Evolutionary conservation across 2,888 invertebrate species (phyloP).

Genomic region (Microdon myrmicae): DNA sequence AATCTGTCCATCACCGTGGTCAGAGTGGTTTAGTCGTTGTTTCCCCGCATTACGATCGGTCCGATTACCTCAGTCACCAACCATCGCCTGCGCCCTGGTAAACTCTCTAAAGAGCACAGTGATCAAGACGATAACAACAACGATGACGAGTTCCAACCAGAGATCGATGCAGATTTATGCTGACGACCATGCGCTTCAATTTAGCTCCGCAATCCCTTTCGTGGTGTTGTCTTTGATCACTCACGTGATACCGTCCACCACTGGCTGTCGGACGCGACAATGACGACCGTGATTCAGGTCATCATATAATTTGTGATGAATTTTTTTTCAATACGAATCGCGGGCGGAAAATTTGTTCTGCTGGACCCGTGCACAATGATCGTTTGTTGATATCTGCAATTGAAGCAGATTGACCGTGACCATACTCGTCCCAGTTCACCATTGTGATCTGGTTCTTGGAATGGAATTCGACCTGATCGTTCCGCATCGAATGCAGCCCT

Average conservation of each 20-base stretch:
- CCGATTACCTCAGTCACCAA: too few species aligned
- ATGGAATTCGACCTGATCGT: constrained; percentile 24
- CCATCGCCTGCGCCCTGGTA: too few species aligned
- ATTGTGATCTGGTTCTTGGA: constrained; percentile 28
- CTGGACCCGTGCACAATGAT: constrained; percentile 43
- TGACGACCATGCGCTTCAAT: constrained; percentile 39
- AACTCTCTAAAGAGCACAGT: too few species aligned
- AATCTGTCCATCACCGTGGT: too few species aligned
- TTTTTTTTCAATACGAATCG: constrained; percentile 46
- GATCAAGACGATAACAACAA: constrained; percentile 2
- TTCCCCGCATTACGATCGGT: too few species aligned
- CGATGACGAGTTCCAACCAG: constrained; percentile 9
- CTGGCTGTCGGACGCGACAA: constrained; percentile 16
- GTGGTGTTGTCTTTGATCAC: constrained; percentile 29
- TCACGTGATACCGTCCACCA: constrained; percentile 33
- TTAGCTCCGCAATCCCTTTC: constrained; percentile 28
- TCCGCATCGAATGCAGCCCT: constrained; percentile 12
- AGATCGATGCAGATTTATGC: constrained; percentile 41
- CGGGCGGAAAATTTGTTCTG: constrained; percentile 41
- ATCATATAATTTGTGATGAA: constrained; percentile 45
- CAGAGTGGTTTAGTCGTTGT: too few species aligned
- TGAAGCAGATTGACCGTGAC: constrained; percentile 31
- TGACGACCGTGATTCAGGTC: constrained; percentile 25
- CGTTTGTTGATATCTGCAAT: constrained; percentile 44
- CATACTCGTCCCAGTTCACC: background rate